Base-by-base conservation (phyloP, 2,888 invertebrate genomes). In the Linnaemya vulpina region DNA sequence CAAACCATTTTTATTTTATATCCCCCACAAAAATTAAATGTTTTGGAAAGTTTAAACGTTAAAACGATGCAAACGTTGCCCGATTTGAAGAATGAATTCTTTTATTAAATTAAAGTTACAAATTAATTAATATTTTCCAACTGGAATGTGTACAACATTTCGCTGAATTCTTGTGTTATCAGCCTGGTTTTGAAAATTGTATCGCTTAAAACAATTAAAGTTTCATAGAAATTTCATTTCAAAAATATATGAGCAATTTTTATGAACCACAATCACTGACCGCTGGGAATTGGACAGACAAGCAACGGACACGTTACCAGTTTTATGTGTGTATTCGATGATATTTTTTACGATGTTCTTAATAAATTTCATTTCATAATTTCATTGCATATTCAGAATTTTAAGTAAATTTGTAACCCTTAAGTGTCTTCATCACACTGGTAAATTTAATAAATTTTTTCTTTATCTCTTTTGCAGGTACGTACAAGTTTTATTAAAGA, bases 391-490 rank as follows among this genome's bases (percentile, higher is more conserved):
- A 30, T n/a, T 15, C 30, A 58, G 7, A 58, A 55, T 25, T 17
- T 30, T 8, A 62, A n/a, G 4, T 17, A 11, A n/a, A 30, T 38
- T 38, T 60, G n/a, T 46, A 30, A 51, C 7, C 40, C 46, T 53
- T 3, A 17, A 38, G 2, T 25, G 38, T 0, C 9, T 68, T 71
- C 38, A 55, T 25, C 17, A 25, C 51, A 78, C 25, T 62, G 43
- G 15, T 46, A 55, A 73, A 73, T 73, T 80, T 67, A 49, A 40
- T 58, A 25, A 53, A 58, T 15, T 38, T 51, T 74, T 58, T 4
- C 30, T 63, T 67, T 65, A 46, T 77, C 58, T 62, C 55, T 68
- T 46, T 84, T 84, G 0, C 68, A 81, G 81, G 81, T 84, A 78
- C 13, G 55, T 55, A 35, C 13, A 55, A 81, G 62, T 68, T 73